Evolutionary conservation across 2,888 invertebrate species (phyloP), one percentile per base, ranked within the genome.

Genomic region (Melieria picta): DNA sequence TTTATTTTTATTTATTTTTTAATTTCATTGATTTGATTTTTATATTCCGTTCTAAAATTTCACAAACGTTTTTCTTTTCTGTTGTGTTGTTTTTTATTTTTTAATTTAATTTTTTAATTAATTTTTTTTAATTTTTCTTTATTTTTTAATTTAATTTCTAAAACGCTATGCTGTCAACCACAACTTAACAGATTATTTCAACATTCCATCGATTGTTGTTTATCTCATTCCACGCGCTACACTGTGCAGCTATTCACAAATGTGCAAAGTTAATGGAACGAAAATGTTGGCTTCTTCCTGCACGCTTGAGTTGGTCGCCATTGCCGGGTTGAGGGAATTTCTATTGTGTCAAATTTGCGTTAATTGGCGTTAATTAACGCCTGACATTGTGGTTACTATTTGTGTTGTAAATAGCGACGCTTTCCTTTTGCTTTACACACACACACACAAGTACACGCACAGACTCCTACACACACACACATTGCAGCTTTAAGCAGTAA

Each of bases 341-440:
- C 45, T 65, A 65, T 68, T 65, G 67, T 65, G 50, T 61, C 61
- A 73, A 71, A 73, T 73, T 68, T 65, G 65, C 13, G 55, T 50
- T 71, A 74, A 74, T 74, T 69, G 65, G 11, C 71, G 57, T 65
- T 69, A 74, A 71, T 74, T 74, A 68, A 74, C 65, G 60, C 13
- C 61, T 43, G 47, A 46, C 58, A 61, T 60, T 65, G 57, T n/a
- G 58, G 4, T 16, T n/a, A 11, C 47, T 30, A 43, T 11, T 58
- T 10, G 42, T 11, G n/a, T 42, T 42, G 11, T n/a, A 30, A 62
- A 13, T 60, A 48, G 48, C 5, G 50, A 9, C 5, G 30, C 9
- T 2, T 2, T 43, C 10, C 11, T 16, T 65, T 1, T 13, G 10
- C 55, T 52, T 45, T 13, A 16, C 11, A 30, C 62, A 16, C 47